Base-by-base conservation (phyloP, 2,888 invertebrate genomes). In the Linyphia triangularis region DNA sequence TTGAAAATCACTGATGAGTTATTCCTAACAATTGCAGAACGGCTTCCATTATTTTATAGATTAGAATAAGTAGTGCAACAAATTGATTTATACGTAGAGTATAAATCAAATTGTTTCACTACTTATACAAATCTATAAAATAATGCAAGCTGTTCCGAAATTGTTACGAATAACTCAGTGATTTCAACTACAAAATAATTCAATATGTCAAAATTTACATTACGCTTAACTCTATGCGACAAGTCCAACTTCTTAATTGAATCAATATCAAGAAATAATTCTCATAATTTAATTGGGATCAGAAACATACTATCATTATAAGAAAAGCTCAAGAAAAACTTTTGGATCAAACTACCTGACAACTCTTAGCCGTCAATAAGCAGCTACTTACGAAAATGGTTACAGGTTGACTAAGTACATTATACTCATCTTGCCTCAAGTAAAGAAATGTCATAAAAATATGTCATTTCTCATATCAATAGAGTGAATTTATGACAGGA, bases 391-490 rank as follows among this genome's bases (percentile, higher is more conserved):
- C 16, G 51, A 13, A 51, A 16, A 51, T 5, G 13, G 1, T 13
- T n/a, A n/a, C 51, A 51, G 9, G n/a, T 51, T n/a, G n/a, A 5
- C 16, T 51, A 51, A 51, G 51, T 51, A n/a, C 51, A 51, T 51
- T 51, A 51, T 51, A n/a, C 51, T 9, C 7, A 22, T 26, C 33
- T 26, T 13, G 67, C 65, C 78, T 3, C 30, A 9, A 63, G 77
- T 37, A 37, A 77, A 7, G 43, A 79, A 30, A 26, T 19, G 78
- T 79, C 78, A 79, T 51, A 79, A 79, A 77, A 79, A 65, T 79
- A n/a, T 79, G 78, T 67, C 26, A 33, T n/a, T 30, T 43, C 67
- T 79, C 51, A 13, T 40, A 19, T 37, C 43, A 67, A 30, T 67
- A 26, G 28, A 79, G 51, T 26, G 19, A 75, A 22, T 37, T 57